Evolutionary conservation across 2,113 vertebrate species (phyloP).

Genomic region (Dasypus novemcinctus): DNA sequence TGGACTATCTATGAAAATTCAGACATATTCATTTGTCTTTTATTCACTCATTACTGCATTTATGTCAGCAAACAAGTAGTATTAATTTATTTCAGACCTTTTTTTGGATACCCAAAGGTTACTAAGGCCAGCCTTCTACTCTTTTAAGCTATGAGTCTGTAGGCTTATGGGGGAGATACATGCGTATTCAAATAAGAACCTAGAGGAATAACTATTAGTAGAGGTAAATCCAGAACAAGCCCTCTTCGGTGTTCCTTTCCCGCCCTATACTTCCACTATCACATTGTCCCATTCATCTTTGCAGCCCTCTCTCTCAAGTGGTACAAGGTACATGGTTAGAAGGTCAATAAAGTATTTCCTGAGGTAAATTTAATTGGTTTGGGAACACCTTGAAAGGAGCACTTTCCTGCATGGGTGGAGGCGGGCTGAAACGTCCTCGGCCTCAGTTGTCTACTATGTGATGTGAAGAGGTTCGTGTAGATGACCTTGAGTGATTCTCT

Average conservation of each 20-base stretch:
- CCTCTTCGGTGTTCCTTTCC: accelerated
- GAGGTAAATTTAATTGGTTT: background rate
- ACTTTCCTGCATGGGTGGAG: background rate
- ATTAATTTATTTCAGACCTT: background rate
- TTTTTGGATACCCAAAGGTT: background rate
- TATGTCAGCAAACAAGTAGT: background rate
- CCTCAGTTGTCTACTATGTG: background rate
- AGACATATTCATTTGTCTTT: no score
- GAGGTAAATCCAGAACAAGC: accelerated
- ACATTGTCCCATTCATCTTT: accelerated
- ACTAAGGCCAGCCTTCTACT: background rate
- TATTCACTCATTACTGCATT: background rate
- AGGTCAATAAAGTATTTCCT: background rate
- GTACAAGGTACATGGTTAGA: no score
- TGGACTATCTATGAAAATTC: background rate
- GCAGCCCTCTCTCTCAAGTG: accelerated
- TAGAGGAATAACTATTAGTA: accelerated
- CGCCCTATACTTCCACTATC: background rate
- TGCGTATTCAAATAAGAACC: accelerated
- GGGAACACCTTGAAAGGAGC: background rate
- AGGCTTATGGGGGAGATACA: accelerated
- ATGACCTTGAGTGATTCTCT: background rate
- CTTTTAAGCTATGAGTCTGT: background rate
- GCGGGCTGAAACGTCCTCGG: background rate
- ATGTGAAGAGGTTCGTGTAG: background rate